Base-by-base conservation (phyloP, 2,797 vertebrate species). In the Bovichtus diacanthus region DNA sequence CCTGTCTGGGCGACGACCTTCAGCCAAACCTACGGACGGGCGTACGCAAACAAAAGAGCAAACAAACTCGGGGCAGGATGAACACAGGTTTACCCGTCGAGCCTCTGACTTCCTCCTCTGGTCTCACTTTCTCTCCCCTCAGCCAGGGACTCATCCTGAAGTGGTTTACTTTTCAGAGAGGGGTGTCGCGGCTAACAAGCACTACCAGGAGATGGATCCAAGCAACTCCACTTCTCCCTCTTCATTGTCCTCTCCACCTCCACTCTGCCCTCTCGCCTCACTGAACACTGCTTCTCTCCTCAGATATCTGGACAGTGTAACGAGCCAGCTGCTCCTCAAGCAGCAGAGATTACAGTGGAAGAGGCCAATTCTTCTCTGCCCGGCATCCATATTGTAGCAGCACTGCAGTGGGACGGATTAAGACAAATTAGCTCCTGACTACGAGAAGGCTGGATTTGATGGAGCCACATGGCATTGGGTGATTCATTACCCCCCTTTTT, bases 401-500 rank as follows among this genome's bases (percentile, higher is more conserved):
- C 12, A 68, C 80, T 80, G 83, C 82, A 77, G 83, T 70, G 85
- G 87, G 82, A 84, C 81, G 81, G 87, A 68, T 89, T 87, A 95
- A 94, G 78, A 88, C 81, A 90, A 93, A 89, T 92, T 89, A 90
- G 82, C 89, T 88, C 43, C 76, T 71, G 74, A 82, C 39, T 23
- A 83, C 82, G 18, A 53, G 84, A 83, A 90, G 85, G 60, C 39
- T 87, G 70, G 80, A 83, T 90, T 84, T 94, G 90, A 90, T 77
- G 83, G 74, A 79, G 74, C 91, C 86, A 85, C 78, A 58, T 62
- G 87, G 53, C 59, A 27, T 76, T 76, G 53, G 76, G 56, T 31
- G 46, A 86, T 92, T 78, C 74, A 80, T 87, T 65, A 78, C 71
- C 65, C 31, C 21, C 18, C 23, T 54, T 74, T 69, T 51, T 54